Percentiles rank a stretch among this genome's conserved stretches.
These are phyloP conservation scores for Tiphia femorata DNA, from an alignment of 2,888 invertebrate genomes.

Conservation along the genomic window DNA sequence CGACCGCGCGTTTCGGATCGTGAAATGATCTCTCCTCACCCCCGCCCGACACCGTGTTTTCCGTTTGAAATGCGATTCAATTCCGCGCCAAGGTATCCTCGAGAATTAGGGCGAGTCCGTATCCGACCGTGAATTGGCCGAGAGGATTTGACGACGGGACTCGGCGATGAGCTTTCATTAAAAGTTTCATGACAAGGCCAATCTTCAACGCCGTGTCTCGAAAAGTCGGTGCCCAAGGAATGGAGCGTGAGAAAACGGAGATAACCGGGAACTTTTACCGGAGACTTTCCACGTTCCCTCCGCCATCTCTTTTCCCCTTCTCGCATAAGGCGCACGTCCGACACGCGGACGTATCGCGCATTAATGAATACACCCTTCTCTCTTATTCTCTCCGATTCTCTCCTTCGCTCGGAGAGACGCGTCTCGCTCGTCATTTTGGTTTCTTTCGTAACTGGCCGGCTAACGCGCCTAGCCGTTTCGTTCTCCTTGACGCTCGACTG, in stretches of 20 bases:
- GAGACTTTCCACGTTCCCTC: slow-evolving; percentile 19
- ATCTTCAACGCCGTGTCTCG: slow-evolving; percentile 28
- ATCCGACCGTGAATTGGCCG: slow-evolving; percentile 34
- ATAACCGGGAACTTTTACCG: slow-evolving; percentile 37
- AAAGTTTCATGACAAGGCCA: slow-evolving; percentile 43
- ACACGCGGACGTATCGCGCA: slow-evolving; percentile 6
- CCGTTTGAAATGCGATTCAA: slow-evolving; percentile 1
- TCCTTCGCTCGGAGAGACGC: neutral
- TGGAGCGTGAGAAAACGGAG: slow-evolving; percentile 28
- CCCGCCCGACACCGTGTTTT: no score
- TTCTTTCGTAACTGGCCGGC: neutral
- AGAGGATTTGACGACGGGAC: slow-evolving; percentile 33
- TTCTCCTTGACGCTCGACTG: no score
- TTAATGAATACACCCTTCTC: slow-evolving; percentile 15
- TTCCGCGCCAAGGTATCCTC: slow-evolving; percentile 5
- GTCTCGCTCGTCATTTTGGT: neutral
- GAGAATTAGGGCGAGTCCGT: slow-evolving; percentile 19
- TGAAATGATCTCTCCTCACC: neutral
- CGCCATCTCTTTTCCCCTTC: slow-evolving; percentile 14
- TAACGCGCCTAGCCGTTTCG: neutral
- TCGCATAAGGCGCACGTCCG: no score
- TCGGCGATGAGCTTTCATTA: slow-evolving; percentile 35
- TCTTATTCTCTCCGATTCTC: no score
- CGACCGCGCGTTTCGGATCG: neutral
- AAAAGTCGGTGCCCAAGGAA: slow-evolving; percentile 17